Base-by-base conservation (phyloP, 2,888 invertebrate genomes). In the Notocelia uddmanniana region DNA sequence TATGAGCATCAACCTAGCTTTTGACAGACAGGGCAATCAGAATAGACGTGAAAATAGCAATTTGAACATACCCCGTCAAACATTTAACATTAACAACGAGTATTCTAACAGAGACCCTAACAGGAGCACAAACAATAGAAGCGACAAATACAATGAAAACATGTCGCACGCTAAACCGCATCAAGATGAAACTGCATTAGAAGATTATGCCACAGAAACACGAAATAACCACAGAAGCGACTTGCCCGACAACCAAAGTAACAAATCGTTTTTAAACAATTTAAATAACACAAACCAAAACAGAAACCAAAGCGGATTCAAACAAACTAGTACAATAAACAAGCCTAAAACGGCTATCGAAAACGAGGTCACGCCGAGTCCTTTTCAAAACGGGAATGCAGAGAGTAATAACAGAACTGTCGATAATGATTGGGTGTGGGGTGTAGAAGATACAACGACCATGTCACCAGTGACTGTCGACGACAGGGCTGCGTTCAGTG, bases 401-500 rank as follows among this genome's bases (percentile, higher is more conserved):
- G 54, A 54, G 10, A 67, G 41, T 21, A 45, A 67, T 21, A 59
- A 71, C 45, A 21, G 15, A n/a, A 41, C 50, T n/a, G 3, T 9
- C 21, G 18, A 19, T 26, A 59, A 69, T 34, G 57, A 45, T 2
- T 69, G 76, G 76, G 45, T 74, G 21, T 74, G 73, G 77, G 76
- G 75, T 11, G 76, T 74, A 21, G 80, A 78, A 54, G 78, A 79
- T 0, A 76, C 68, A 23, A 34, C 21, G 66, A 60, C 45, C 73
- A 62, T 0, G 66, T 18, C 62, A 0, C 70, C 75, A 11, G 76
- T 77, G 0, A 62, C 67, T 0, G 67, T 84, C 8, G 81, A 78
- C 15, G 79, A 85, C 52, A 78, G 83, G 62, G 81, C 79, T 0
- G 79, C 82, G 0, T 83, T 85, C 19, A 64, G 66, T 0, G 84